These are phyloP conservation scores for Uloborus diversus DNA, from an alignment of 1,140 invertebrate species.

Conservation along the genomic window DNA sequence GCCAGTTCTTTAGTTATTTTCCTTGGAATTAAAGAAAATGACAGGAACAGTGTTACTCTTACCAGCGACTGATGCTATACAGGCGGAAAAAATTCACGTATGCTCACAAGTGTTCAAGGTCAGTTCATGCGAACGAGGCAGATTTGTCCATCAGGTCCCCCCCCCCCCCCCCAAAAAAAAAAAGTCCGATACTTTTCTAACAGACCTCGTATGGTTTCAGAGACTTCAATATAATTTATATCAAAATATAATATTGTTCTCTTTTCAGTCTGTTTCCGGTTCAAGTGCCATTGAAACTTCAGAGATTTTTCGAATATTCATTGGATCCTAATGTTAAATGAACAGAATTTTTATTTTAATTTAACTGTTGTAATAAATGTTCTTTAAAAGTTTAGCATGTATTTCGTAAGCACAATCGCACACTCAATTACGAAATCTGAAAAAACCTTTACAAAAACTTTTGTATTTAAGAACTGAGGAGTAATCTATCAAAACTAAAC, in stretches of 20 bases:
- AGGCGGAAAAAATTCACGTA: neutral
- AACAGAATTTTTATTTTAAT: neutral
- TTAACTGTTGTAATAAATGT: too few relatives aligned
- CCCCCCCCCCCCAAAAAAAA: neutral
- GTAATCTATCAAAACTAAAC: too few relatives aligned
- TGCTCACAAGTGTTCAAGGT: neutral
- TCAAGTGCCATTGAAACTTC: conserved; percentile 35
- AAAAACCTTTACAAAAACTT: too few relatives aligned
- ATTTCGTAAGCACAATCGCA: too few relatives aligned
- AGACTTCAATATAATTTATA: neutral
- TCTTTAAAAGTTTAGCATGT: too few relatives aligned
- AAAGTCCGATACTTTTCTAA: neutral
- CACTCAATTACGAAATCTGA: too few relatives aligned
- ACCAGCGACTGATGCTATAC: too few relatives aligned
- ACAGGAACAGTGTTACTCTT: too few relatives aligned
- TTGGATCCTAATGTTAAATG: conserved; percentile 37
- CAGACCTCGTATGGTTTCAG: neutral
- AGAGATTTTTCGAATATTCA: conserved; percentile 30
- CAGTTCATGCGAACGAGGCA: neutral
- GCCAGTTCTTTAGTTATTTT: too few relatives aligned
- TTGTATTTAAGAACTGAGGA: too few relatives aligned
- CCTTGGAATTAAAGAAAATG: too few relatives aligned
- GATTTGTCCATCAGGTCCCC: neutral
- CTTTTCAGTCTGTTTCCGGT: conserved; percentile 38
- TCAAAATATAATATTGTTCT: neutral